Conservation (phyloP, 1,140 invertebrate species). For the Parasteatoda tepidariorum region DNA sequence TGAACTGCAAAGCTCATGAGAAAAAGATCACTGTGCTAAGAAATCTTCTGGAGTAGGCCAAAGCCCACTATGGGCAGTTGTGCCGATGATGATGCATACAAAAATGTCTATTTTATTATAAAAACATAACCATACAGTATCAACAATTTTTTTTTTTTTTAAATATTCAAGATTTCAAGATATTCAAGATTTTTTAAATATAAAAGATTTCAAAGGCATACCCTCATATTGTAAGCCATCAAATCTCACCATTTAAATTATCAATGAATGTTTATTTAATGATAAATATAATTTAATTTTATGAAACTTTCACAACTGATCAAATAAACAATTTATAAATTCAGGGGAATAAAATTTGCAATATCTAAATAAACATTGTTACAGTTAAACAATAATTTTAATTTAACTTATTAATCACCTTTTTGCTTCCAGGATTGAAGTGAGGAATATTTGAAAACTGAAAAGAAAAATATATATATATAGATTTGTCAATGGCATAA, state of each 20-base stretch:
- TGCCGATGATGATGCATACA: no score
- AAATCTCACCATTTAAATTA: neutral
- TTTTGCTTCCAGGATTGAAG: slow-evolving; percentile 12
- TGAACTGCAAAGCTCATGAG: no score
- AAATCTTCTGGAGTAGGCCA: no score
- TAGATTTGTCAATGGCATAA: neutral
- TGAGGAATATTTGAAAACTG: slow-evolving; percentile 36
- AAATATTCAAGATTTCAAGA: no score
- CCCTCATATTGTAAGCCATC: no score
- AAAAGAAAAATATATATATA: slow-evolving; percentile 7
- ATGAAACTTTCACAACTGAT: neutral
- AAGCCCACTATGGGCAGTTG: no score
- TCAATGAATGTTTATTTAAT: neutral
- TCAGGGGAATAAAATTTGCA: neutral
- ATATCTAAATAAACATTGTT: neutral
- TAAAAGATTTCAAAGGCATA: no score
- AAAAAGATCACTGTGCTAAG: no score
- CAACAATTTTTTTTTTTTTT: no score
- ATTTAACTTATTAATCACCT: slow-evolving; percentile 2
- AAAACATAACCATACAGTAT: no score
- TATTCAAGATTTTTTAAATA: no score
- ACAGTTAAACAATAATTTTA: neutral
- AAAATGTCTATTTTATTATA: no score
- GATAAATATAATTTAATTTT: neutral
- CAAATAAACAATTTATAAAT: neutral